These are phyloP conservation scores for Trachemys scripta DNA, from an alignment of 2,113 vertebrate species.

Conservation along the genomic window DNA sequence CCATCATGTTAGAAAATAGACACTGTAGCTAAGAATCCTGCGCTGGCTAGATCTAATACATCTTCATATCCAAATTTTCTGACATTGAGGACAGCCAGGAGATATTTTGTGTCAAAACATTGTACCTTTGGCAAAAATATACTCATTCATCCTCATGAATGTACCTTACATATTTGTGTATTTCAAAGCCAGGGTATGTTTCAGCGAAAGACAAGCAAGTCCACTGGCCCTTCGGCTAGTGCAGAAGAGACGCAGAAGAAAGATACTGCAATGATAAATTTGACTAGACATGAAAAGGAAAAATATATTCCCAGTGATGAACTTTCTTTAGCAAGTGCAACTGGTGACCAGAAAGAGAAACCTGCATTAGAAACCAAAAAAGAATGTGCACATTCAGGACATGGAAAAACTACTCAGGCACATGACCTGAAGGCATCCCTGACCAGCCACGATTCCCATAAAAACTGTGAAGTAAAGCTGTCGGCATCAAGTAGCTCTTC, in stretches of 20 bases:
- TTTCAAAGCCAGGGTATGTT: constrained; percentile 68
- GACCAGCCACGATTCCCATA: not conserved
- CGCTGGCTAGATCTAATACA: no score
- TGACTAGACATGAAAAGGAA: not conserved
- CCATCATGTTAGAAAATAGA: not conserved
- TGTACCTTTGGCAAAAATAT: not conserved
- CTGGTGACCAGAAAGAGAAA: not conserved
- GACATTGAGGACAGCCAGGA: not conserved
- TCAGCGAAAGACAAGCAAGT: not conserved
- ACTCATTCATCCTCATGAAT: not conserved
- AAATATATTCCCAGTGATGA: not conserved
- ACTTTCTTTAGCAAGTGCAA: not conserved
- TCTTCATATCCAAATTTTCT: not conserved
- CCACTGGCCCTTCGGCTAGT: not conserved
- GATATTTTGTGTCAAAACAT: accelerated
- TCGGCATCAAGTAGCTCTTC: not conserved
- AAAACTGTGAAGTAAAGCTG: not conserved
- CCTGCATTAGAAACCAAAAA: not conserved
- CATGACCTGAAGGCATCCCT: not conserved
- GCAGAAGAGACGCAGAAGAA: not conserved
- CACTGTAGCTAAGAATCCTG: accelerated
- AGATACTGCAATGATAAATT: not conserved
- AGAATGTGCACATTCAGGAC: not conserved
- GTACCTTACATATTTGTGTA: not conserved
- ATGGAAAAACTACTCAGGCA: not conserved